Conservation (phyloP, 2,797 vertebrate genomes). For the Smutsia gigantea region DNA sequence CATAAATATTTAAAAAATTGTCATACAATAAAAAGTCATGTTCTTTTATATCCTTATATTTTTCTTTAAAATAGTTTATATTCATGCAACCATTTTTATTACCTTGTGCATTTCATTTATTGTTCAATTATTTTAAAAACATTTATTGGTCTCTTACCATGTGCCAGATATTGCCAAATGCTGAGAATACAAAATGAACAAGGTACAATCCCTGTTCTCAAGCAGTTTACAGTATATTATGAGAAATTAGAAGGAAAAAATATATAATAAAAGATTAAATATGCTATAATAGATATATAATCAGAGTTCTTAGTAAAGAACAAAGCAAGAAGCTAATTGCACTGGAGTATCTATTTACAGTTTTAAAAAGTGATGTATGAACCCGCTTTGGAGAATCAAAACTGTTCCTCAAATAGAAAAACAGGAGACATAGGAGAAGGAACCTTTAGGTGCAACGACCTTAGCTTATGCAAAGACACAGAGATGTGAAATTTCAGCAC, state of each 20-base stretch:
- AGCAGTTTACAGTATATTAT: neutral
- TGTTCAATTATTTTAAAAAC: neutral
- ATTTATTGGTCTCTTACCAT: neutral
- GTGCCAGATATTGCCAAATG: neutral
- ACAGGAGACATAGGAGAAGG: neutral
- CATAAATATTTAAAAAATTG: neutral
- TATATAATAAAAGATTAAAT: neutral
- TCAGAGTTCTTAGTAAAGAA: neutral
- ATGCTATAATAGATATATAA: neutral
- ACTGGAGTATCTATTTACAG: neutral
- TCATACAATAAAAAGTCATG: neutral
- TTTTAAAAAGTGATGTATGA: neutral
- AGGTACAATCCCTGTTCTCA: neutral
- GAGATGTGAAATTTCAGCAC: neutral
- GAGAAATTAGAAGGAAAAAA: neutral
- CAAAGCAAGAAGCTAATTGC: neutral
- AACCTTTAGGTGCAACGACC: neutral
- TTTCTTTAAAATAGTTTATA: conserved; percentile 29
- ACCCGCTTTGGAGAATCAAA: neutral
- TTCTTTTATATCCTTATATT: neutral
- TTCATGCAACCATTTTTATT: neutral
- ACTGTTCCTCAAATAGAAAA: neutral
- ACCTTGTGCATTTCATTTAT: neutral
- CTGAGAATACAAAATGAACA: neutral
- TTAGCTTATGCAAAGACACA: neutral